Conservation (phyloP, 2,888 invertebrate species). For the Megaustenia siamemsis region DNA sequence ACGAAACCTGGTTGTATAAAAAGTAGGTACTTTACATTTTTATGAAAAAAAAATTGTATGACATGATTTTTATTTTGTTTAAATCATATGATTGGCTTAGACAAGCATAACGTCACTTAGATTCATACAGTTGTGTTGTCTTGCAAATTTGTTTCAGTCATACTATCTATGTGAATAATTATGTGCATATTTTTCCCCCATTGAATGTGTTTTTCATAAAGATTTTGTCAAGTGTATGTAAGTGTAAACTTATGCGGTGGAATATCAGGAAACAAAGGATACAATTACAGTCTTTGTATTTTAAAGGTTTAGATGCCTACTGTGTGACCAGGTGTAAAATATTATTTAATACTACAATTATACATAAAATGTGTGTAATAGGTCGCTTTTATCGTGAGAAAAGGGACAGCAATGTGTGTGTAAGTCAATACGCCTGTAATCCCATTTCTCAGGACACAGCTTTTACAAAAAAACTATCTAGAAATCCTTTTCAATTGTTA, state of each 20-base stretch:
- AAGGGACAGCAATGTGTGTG: background rate
- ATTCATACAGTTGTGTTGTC: background rate
- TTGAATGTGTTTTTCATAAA: no score
- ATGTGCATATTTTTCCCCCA: background rate
- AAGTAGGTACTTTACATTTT: slow-evolving; percentile 5
- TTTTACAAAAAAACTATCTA: background rate
- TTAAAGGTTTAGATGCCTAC: background rate
- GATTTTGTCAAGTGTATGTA: no score
- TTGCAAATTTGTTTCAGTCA: background rate
- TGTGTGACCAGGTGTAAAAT: background rate
- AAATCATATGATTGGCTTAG: background rate
- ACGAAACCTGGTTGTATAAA: slow-evolving; percentile 26
- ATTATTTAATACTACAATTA: background rate
- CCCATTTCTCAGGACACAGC: background rate
- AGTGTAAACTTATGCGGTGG: no score
- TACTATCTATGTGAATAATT: background rate
- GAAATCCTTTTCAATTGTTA: background rate
- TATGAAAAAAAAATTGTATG: background rate
- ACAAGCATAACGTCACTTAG: background rate
- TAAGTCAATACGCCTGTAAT: background rate
- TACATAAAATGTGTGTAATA: background rate
- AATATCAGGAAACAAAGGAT: no score
- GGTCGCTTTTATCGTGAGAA: background rate
- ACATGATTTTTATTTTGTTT: background rate
- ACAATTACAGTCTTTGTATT: no score